phyloP scores from a whole-genome alignment of 2,113 vertebrate genomes.

The Podilymbus podiceps region DNA sequence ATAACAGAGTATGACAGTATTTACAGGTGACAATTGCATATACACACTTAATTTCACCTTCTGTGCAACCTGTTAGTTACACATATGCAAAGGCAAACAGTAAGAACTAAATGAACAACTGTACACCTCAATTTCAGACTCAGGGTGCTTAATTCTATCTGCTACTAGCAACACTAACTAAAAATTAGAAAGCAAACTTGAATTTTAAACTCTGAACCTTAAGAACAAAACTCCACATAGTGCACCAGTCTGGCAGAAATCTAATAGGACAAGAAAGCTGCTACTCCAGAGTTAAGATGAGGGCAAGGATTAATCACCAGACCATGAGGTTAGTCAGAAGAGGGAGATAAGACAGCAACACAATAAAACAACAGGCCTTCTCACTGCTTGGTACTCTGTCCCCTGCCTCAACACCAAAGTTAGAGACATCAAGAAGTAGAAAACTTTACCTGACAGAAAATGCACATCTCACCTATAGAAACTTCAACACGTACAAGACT shows the following conservation, averaged over 20 bases:
- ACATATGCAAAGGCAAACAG: background rate
- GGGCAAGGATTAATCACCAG: background rate
- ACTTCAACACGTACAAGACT: background rate
- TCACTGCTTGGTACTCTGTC: background rate
- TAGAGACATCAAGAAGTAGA: background rate
- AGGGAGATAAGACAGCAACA: background rate
- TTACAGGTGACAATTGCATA: background rate
- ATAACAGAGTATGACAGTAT: background rate
- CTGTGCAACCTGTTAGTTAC: background rate
- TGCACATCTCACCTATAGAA: background rate
- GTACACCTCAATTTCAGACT: background rate
- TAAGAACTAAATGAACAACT: background rate
- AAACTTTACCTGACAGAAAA: background rate
- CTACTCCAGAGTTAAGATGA: background rate
- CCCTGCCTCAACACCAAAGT: background rate
- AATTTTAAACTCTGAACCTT: background rate
- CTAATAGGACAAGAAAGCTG: background rate
- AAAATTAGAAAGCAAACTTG: background rate
- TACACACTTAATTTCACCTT: background rate
- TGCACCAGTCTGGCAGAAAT: background rate
- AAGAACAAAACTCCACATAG: background rate
- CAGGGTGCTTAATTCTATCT: background rate
- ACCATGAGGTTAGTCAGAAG: background rate
- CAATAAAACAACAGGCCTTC: background rate
- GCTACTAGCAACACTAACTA: background rate